phyloP scores from a whole-genome alignment of 2,797 vertebrate genomes.

The Macroramphosus scolopax region DNA sequence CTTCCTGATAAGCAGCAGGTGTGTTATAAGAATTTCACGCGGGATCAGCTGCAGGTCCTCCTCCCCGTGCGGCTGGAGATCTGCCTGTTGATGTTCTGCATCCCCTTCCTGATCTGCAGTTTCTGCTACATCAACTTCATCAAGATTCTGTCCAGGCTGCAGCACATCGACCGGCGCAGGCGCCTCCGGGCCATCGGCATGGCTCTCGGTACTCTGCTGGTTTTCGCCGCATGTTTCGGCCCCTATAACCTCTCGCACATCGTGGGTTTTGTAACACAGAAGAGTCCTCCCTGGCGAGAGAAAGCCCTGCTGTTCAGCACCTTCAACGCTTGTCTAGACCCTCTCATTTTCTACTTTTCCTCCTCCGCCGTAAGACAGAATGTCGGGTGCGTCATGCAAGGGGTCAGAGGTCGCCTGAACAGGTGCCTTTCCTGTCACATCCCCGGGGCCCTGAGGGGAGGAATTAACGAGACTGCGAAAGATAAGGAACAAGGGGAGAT shows the following conservation, averaged over 20 bases:
- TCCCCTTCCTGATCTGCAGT: constrained; percentile 82
- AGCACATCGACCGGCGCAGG: constrained; percentile 76
- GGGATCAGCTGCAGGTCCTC: constrained; percentile 72
- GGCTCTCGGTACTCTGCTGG: constrained; percentile 83
- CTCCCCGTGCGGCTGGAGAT: constrained; percentile 86
- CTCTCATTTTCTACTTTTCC: constrained; percentile 89
- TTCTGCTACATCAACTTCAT: constrained; percentile 90
- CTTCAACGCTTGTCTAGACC: constrained; percentile 88
- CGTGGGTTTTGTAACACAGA: constrained; percentile 72
- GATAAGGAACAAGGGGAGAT: constrained; percentile 57
- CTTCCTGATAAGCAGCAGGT: not conserved
- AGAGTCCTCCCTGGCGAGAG: constrained; percentile 81
- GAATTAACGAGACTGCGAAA: constrained; percentile 36
- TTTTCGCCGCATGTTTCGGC: constrained; percentile 86
- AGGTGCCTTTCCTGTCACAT: constrained; percentile 40
- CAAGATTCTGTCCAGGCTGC: constrained; percentile 77
- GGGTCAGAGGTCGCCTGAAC: constrained; percentile 47
- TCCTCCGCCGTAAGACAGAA: constrained; percentile 78
- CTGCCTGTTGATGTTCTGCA: constrained; percentile 83
- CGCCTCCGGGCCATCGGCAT: constrained; percentile 84
- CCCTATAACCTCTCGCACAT: constrained; percentile 89
- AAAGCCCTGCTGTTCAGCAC: constrained; percentile 83
- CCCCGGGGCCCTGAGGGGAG: constrained; percentile 12
- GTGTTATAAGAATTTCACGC: constrained; percentile 82
- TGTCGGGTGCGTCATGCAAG: constrained; percentile 55